Percentiles rank a stretch among this genome's conserved stretches.
phyloP scores from a whole-genome alignment of 2,797 vertebrate genomes.

The Valencia hispanica region DNA sequence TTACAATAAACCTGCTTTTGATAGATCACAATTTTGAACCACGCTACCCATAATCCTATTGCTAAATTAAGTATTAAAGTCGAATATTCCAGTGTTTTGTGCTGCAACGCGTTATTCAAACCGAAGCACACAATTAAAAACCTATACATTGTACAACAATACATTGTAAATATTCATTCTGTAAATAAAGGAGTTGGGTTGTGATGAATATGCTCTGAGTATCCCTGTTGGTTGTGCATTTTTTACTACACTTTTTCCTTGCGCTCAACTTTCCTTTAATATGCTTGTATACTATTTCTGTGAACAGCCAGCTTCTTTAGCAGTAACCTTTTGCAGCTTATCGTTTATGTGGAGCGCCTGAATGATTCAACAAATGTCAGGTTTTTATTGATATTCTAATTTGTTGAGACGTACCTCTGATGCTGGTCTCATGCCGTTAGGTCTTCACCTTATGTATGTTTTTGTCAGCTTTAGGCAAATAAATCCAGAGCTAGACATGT shows the following conservation, averaged over 20 bases:
- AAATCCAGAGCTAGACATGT: background rate
- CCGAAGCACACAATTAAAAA: too few relatives aligned
- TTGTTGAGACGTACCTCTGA: background rate
- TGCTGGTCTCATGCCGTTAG: background rate
- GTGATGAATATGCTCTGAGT: too few relatives aligned
- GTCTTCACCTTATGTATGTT: background rate
- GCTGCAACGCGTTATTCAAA: too few relatives aligned
- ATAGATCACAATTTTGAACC: background rate
- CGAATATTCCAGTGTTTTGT: background rate
- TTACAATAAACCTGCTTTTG: background rate
- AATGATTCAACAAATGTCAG: background rate
- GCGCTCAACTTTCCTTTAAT: too few relatives aligned
- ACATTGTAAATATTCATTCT: background rate
- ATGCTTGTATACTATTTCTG: background rate
- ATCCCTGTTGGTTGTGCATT: too few relatives aligned
- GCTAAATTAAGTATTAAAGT: background rate
- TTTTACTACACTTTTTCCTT: too few relatives aligned
- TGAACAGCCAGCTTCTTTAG: background rate
- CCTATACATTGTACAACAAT: too few relatives aligned
- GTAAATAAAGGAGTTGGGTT: too few relatives aligned
- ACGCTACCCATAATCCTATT: background rate
- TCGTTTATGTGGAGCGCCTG: background rate
- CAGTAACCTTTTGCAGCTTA: background rate
- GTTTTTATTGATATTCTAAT: background rate
- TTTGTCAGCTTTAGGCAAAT: background rate